Evolutionary conservation across 1,140 invertebrate genomes (phyloP).

Genomic region (Cotesia vestalis): DNA sequence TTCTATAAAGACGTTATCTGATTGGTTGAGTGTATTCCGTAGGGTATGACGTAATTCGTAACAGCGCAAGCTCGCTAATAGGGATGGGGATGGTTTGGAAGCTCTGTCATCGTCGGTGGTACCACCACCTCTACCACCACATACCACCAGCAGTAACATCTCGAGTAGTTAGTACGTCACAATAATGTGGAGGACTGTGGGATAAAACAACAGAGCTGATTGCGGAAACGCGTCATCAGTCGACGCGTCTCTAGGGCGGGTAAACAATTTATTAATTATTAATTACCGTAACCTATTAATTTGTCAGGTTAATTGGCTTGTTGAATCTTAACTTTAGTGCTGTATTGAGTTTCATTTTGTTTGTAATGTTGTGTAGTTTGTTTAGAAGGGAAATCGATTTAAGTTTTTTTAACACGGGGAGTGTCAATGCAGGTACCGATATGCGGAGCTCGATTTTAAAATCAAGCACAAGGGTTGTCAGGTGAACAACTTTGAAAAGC

Average conservation of each 20-base stretch:
- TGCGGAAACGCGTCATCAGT: constrained; percentile 1
- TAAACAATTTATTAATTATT: constrained; percentile 9
- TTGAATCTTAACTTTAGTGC: no score
- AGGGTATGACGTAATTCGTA: constrained; percentile 4
- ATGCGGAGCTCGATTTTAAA: no score
- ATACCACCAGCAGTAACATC: background rate
- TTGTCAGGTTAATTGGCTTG: no score
- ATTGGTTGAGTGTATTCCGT: constrained; percentile 3
- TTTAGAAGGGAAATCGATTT: no score
- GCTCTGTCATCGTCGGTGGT: background rate
- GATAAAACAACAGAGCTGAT: constrained; percentile 9
- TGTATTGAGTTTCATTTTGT: no score
- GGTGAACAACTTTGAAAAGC: no score
- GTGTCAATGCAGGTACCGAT: no score
- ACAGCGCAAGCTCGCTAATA: background rate
- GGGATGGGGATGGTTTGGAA: background rate
- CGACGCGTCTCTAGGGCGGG: constrained; percentile 7
- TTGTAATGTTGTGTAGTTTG: no score
- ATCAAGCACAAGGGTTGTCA: no score
- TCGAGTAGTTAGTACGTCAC: background rate
- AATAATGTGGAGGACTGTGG: background rate
- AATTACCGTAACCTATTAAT: no score
- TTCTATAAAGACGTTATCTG: background rate
- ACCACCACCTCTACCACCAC: background rate
- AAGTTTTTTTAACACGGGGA: no score